These are phyloP conservation scores for Myodes glareolus DNA, from an alignment of 2,113 vertebrate species.

Conservation along the genomic window DNA sequence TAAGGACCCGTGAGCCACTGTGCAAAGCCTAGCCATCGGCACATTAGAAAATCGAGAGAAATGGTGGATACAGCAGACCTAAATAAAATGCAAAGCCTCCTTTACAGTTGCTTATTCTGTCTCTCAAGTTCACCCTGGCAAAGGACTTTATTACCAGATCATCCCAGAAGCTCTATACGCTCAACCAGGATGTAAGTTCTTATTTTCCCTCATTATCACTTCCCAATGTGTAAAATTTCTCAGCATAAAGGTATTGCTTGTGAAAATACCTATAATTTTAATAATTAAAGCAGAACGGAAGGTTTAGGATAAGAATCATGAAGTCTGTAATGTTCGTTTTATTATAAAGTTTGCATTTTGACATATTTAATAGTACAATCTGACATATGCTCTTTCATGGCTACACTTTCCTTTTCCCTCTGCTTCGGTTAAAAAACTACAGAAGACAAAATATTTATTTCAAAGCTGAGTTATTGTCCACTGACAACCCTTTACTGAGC, in stretches of 20 bases:
- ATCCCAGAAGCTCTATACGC: not conserved
- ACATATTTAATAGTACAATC: not conserved
- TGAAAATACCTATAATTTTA: constrained; percentile 22
- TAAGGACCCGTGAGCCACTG: not conserved
- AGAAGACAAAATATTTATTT: not conserved
- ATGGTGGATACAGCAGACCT: not conserved
- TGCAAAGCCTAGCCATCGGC: not conserved
- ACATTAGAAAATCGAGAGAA: not conserved
- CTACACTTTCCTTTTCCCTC: not conserved
- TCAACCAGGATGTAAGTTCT: not conserved
- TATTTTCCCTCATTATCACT: not conserved
- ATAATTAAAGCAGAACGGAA: not conserved
- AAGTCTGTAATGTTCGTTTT: not conserved
- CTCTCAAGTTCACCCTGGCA: not conserved
- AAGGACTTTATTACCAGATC: not conserved
- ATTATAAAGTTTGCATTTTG: not conserved
- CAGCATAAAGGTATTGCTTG: not conserved
- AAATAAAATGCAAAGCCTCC: not conserved
- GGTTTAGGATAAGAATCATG: not conserved
- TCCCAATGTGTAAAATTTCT: not conserved
- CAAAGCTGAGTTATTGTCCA: not conserved
- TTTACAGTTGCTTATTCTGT: not conserved
- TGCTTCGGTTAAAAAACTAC: constrained; percentile 23
- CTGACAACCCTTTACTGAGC: not conserved
- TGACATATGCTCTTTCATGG: not conserved